Conservation (phyloP, 2,113 vertebrate species). For the Danio rerio region DNA sequence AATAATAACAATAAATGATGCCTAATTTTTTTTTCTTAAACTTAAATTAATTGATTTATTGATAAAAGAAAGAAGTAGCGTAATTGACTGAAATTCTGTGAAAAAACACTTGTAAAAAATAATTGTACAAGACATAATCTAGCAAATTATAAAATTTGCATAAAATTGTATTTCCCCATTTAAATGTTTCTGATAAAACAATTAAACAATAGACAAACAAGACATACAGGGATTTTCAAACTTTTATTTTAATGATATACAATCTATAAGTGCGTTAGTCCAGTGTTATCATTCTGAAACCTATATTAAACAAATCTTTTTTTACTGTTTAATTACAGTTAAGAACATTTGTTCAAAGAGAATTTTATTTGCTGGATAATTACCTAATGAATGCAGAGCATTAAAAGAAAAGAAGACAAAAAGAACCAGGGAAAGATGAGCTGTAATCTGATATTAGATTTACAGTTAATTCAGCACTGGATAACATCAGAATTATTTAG, state of each 20-base stretch:
- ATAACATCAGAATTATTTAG: background rate
- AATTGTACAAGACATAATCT: no score
- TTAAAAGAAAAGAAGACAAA: background rate
- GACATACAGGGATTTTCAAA: slow-evolving; percentile 14
- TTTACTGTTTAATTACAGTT: slow-evolving; percentile 13
- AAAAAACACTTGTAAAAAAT: no score
- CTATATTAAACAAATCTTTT: slow-evolving; percentile 22
- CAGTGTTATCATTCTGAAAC: slow-evolving; percentile 57
- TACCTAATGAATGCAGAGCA: background rate
- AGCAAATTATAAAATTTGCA: no score
- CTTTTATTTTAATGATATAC: slow-evolving; percentile 54
- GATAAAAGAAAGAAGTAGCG: no score
- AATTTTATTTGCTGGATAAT: slow-evolving; percentile 12
- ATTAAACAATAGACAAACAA: background rate
- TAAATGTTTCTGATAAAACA: no score
- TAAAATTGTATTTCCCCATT: no score
- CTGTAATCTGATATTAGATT: background rate
- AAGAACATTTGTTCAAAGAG: slow-evolving; percentile 15
- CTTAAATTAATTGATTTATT: no score
- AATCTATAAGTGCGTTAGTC: slow-evolving; percentile 60
- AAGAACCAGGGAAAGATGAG: background rate
- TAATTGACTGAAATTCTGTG: background rate
- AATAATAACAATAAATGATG: no score
- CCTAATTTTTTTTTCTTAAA: no score
- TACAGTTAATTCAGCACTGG: slow-evolving; percentile 8